Base-by-base conservation (phyloP, 2,797 vertebrate species). In the Petrocephalus sullivani region DNA sequence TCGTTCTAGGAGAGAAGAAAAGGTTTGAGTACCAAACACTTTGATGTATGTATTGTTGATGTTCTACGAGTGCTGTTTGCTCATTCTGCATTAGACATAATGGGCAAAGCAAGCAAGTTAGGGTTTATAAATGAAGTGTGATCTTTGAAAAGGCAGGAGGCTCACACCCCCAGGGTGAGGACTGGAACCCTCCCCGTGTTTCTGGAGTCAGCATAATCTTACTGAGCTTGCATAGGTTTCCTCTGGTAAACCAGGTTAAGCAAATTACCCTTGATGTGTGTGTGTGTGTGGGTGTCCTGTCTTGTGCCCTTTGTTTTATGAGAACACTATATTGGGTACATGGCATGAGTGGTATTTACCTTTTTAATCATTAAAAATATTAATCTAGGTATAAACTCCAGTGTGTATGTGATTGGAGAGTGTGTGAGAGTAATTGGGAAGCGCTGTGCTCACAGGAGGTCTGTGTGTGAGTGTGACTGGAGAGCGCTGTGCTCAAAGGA, bases 1-100 rank as follows among this genome's bases (percentile, higher is more conserved):
- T 95, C 94, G 67, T 91, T 91, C 95, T 96, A 86, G 83, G 89
- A 90, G 0, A 92, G 85, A 7, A 37, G 14, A 53, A 84, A 53
- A 67, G 28, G 87, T 3, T 89, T 2, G 0, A n/a, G 51, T 28
- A 64, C 75, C 8, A 58, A 61, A 37, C 12, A 49, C 21, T 33
- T 21, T 3, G 12, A 19, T 23, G 37, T 85, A 85, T 67, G 57
- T 8, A 67, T 54, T 46, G 60, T 71, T 60, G n/a, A 60, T 19
- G 14, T 37, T 9, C 53, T 85, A 23, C 7, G 51, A 53, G 12
- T 16, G 87, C 16, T 14, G 28, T 83, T 60, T 82, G 37, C 9
- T 21, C 8, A 82, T 82, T 33, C 33, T 83, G 19, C 46, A n/a
- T 54, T 54, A 23, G 4, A 12, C 21, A 53, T 54, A 28, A 33